These are phyloP conservation scores for Nipponia nippon DNA, from an alignment of 2,113 vertebrate species.

Conservation along the genomic window DNA sequence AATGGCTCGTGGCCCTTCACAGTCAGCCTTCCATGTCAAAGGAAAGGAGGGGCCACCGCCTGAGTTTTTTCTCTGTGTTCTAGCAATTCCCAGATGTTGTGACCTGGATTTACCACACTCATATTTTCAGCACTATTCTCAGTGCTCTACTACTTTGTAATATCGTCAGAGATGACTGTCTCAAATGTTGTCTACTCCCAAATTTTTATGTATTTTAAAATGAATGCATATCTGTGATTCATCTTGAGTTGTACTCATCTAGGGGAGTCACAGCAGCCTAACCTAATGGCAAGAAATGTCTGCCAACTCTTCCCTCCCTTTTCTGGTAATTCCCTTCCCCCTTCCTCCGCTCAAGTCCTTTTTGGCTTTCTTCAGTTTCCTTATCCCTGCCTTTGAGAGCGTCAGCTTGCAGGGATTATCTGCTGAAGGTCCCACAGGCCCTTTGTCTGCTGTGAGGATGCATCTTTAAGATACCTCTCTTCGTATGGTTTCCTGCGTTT, in stretches of 20 bases:
- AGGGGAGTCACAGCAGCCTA: not conserved
- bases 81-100: not conserved
- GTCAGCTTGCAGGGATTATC: not conserved
- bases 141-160: not conserved
- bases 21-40: not conserved
- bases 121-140: not conserved
- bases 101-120: not conserved
- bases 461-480: not conserved
- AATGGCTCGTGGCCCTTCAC: not conserved
- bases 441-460: not conserved
- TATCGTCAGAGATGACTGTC: not conserved
- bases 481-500: not conserved
- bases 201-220: not conserved
- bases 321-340: constrained; percentile 22
- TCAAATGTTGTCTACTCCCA: not conserved
- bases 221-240: not conserved
- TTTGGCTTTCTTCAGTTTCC: not conserved
- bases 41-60: not conserved
- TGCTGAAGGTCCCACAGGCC: not conserved
- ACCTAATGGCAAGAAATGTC: not conserved
- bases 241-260: not conserved
- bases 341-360: not conserved
- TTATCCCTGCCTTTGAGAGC: not conserved
- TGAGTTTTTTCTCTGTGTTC: not conserved
- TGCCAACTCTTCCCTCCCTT: constrained; percentile 35